phyloP scores from a whole-genome alignment of 2,797 vertebrate genomes.

The Amblyraja radiata region DNA sequence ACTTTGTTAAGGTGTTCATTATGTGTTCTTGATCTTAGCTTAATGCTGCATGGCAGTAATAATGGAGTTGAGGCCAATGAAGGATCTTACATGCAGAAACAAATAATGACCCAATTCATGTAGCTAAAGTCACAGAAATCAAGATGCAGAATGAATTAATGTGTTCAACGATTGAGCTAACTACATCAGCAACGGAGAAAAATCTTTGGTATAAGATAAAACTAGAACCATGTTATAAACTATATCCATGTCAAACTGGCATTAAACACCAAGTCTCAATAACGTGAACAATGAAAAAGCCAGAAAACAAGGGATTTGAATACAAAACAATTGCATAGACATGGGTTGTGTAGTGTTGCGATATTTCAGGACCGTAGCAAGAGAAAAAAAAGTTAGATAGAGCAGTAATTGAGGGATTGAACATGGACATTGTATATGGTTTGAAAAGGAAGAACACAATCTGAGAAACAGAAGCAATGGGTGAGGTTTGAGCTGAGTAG shows the following conservation, averaged over 20 bases:
- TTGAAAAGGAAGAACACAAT: background rate
- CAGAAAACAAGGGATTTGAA: background rate
- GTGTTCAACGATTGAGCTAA: background rate
- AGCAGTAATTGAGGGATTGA: background rate
- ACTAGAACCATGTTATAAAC: background rate
- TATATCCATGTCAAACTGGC: background rate
- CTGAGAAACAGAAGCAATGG: background rate
- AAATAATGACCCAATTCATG: background rate
- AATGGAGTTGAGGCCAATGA: background rate
- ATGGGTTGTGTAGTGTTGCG: background rate
- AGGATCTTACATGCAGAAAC: background rate
- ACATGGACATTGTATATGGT: background rate
- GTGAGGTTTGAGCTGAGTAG: background rate
- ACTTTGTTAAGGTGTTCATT: background rate
- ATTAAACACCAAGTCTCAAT: background rate
- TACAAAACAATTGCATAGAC: background rate
- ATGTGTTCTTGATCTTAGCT: background rate
- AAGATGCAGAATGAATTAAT: background rate
- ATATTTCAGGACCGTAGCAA: background rate
- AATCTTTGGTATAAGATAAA: background rate
- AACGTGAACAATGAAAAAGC: background rate
- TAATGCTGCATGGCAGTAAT: background rate
- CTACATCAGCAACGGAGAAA: background rate
- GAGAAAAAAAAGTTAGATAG: background rate
- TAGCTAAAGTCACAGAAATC: background rate